phyloP scores from a whole-genome alignment of 2,113 vertebrate genomes.

The Centropus unirufus region DNA sequence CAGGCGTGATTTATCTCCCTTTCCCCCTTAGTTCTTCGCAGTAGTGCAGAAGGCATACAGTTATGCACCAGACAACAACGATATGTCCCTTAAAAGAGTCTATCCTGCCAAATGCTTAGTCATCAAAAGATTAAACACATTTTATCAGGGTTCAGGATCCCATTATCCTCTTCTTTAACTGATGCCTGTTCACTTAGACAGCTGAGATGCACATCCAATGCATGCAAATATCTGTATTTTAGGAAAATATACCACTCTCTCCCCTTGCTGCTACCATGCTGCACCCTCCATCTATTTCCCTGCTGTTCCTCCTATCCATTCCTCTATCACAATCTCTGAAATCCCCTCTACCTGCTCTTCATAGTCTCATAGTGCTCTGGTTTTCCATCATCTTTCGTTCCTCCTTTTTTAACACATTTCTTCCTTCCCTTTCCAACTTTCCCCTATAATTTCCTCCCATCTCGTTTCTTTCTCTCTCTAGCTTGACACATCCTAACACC shows the following conservation, averaged over 20 bases:
- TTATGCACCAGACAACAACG: background rate
- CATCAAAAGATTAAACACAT: background rate
- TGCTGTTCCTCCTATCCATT: background rate
- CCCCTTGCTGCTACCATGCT: background rate
- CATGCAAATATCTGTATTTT: background rate
- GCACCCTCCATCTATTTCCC: background rate
- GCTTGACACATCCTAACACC: constrained; percentile 1
- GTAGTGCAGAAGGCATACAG: background rate
- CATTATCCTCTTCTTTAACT: background rate
- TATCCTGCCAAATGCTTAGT: background rate
- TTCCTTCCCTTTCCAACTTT: background rate
- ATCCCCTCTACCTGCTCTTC: background rate
- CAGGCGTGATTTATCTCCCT: background rate
- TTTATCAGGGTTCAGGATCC: background rate
- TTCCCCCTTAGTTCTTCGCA: background rate
- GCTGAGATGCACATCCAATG: accelerated
- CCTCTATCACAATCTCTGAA: background rate
- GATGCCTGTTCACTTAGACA: background rate
- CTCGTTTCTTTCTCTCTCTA: background rate
- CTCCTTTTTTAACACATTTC: background rate
- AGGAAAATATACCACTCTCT: background rate
- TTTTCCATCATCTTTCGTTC: accelerated
- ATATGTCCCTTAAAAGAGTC: background rate
- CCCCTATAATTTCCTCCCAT: constrained; percentile 14
- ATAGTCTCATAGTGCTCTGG: accelerated